Conservation (phyloP, 2,797 vertebrate genomes). For the Champsocephalus esox region DNA sequence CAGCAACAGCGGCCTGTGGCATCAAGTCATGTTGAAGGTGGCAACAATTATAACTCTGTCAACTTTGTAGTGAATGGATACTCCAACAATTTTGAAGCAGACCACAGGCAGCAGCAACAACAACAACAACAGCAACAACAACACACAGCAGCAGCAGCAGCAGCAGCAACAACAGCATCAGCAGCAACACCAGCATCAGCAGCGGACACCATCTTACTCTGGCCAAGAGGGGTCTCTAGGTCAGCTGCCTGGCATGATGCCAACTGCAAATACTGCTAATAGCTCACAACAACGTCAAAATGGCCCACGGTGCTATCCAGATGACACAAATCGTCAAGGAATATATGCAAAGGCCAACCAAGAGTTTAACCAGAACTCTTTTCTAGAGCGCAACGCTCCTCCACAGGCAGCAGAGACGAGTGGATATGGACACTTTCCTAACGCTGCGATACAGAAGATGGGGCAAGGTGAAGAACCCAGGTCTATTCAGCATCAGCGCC, state of each 20-base stretch:
- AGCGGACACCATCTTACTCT: slow-evolving; percentile 72
- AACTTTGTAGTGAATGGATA: slow-evolving; percentile 85
- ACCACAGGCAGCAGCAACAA: slow-evolving; percentile 72
- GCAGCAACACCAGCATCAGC: slow-evolving; percentile 61
- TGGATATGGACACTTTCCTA: slow-evolving; percentile 75
- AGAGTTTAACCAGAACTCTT: slow-evolving; percentile 85
- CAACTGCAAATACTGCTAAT: slow-evolving; percentile 81
- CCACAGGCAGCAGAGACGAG: slow-evolving; percentile 68
- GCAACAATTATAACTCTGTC: slow-evolving; percentile 81
- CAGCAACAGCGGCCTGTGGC: slow-evolving; percentile 83
- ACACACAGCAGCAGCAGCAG: slow-evolving; percentile 64
- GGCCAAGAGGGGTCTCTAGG: slow-evolving; percentile 67
- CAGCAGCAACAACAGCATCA: slow-evolving; percentile 64
- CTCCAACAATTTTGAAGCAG: slow-evolving; percentile 83
- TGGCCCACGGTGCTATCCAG: slow-evolving; percentile 78
- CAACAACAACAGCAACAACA: slow-evolving; percentile 49
- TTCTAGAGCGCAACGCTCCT: slow-evolving; percentile 77
- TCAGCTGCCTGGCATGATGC: slow-evolving; percentile 80
- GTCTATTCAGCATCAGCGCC: slow-evolving; percentile 56
- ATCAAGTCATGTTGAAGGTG: slow-evolving; percentile 80
- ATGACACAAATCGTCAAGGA: slow-evolving; percentile 82
- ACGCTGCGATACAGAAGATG: slow-evolving; percentile 74
- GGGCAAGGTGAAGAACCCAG: slow-evolving; percentile 72
- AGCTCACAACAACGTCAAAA: slow-evolving; percentile 82
- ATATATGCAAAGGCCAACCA: slow-evolving; percentile 85